phyloP scores from a whole-genome alignment of 1,140 invertebrate genomes.

The Cheumatopsyche charites region DNA sequence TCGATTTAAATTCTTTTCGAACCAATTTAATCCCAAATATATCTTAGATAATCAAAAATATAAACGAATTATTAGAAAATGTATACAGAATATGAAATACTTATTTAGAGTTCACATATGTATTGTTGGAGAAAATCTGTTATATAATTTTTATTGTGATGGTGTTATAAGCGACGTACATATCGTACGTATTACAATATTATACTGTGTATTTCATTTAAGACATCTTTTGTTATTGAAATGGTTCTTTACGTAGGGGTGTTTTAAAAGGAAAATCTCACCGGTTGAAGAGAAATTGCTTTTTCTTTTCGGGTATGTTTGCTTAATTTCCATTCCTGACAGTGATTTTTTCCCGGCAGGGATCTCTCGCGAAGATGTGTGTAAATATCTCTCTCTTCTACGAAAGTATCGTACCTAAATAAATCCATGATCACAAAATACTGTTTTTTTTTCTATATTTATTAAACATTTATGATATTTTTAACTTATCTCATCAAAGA shows the following conservation, averaged over 20 bases:
- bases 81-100: too few species aligned
- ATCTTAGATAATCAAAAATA: too few species aligned
- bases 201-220: slow-evolving; percentile 22
- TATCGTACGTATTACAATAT: background rate
- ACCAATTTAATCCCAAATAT: too few species aligned
- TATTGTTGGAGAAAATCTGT: too few species aligned
- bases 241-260: slow-evolving; percentile 11
- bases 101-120: too few species aligned
- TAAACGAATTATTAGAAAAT: too few species aligned
- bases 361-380: background rate
- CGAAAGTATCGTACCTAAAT: slow-evolving; percentile 14
- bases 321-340: slow-evolving; percentile 32
- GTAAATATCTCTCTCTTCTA: background rate
- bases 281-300: slow-evolving; percentile 20
- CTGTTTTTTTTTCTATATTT: background rate
- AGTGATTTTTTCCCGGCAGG: slow-evolving; percentile 19
- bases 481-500: background rate
- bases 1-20: too few species aligned
- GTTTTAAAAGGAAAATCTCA: slow-evolving; percentile 21
- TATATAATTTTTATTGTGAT: too few species aligned
- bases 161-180: too few species aligned
- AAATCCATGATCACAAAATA: background rate
- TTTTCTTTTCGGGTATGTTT: slow-evolving; percentile 27
- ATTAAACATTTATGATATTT: background rate
- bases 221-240: slow-evolving; percentile 30